These are phyloP conservation scores for Ophion ellenae DNA, from an alignment of 2,888 invertebrate species.

Conservation along the genomic window DNA sequence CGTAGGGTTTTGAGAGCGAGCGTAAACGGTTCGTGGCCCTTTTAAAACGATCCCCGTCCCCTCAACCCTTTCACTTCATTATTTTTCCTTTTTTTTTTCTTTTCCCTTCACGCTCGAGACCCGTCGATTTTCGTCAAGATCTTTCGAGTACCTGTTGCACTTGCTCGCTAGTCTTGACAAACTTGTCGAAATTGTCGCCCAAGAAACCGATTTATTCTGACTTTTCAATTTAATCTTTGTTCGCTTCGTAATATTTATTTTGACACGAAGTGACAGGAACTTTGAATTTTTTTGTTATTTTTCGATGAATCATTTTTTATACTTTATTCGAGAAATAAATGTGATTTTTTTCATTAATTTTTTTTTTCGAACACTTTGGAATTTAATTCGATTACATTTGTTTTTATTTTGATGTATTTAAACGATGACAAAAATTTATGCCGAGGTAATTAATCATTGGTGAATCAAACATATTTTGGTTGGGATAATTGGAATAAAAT, in stretches of 20 bases:
- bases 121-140: conserved; percentile 36
- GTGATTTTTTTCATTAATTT: background rate
- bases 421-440: background rate
- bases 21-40: conserved; percentile 39
- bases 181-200: too few relatives aligned
- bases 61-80: conserved; percentile 37
- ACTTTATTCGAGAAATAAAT: background rate
- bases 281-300: background rate
- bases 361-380: background rate
- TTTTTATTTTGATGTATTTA: background rate
- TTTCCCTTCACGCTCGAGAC: background rate
- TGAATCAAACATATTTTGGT: too few relatives aligned
- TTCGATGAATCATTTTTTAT: too few relatives aligned
- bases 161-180: background rate
- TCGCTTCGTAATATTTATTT: background rate
- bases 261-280: background rate
- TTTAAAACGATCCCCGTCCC: conserved; percentile 39
- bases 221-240: background rate
- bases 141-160: conserved; percentile 15
- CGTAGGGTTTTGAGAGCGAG: conserved; percentile 49
- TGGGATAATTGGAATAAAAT: too few relatives aligned
- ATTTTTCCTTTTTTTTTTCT: conserved; percentile 6
- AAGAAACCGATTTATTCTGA: background rate
- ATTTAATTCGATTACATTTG: background rate
- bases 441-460: too few relatives aligned